A percentile compares a stretch with the other conserved stretches of the same genome.
Conservation (phyloP, 2,888 invertebrate species). For the Plebejus argus region DNA sequence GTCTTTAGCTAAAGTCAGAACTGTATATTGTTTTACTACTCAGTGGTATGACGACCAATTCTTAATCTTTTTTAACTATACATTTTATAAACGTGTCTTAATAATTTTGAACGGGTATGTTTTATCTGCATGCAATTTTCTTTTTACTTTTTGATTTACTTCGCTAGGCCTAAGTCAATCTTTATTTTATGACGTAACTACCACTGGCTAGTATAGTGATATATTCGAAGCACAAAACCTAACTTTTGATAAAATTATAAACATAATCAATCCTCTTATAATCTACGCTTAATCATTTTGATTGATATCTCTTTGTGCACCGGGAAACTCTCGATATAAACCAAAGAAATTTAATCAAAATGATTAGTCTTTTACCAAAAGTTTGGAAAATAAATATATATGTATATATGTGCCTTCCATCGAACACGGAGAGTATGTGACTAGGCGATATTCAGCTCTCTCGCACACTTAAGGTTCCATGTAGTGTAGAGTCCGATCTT, state of each 20-base stretch:
- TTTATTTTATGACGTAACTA: not conserved
- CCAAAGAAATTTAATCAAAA: not conserved
- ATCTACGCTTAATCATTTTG: not conserved
- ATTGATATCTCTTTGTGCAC: not conserved
- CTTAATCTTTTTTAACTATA: not conserved
- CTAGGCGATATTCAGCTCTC: constrained; percentile 15
- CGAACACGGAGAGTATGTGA: constrained; percentile 1
- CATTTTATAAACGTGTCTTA: not conserved
- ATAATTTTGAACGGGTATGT: not conserved
- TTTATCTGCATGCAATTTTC: not conserved
- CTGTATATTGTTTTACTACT: constrained; percentile 7
- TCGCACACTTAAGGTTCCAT: constrained; percentile 64
- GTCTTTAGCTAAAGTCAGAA: not conserved
- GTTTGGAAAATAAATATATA: constrained; percentile 31
- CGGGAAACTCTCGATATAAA: constrained; percentile 1
- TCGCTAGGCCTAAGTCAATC: not conserved
- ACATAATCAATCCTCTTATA: not conserved
- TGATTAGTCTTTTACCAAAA: constrained; percentile 1
- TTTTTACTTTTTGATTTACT: not conserved
- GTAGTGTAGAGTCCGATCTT: constrained; percentile 61
- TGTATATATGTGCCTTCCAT: constrained; percentile 32
- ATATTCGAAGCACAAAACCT: constrained; percentile 4
- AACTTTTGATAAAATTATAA: constrained; percentile 19
- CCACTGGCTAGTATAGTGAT: constrained; percentile 15
- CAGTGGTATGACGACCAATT: not conserved